Evolutionary conservation across 2,797 vertebrate species (phyloP), one percentile per base, ranked within the genome.

Genomic region (Acrossocheilus fasciatus): DNA sequence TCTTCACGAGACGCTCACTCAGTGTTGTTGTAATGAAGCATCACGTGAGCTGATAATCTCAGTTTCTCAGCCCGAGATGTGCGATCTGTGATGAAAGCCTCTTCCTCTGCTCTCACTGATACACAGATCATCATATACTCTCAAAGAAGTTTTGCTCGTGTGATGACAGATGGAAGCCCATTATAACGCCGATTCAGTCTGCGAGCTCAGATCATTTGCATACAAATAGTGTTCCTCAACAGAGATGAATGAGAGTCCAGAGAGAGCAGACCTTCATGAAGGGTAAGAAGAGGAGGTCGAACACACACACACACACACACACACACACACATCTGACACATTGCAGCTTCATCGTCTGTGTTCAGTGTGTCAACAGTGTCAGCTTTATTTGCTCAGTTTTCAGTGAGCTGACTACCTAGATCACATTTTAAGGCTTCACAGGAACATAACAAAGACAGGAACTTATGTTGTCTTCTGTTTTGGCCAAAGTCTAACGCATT

Each of bases 201-300:
- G 72, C 3, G 2, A 79, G 64, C 26, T 12, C 75, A 59, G 77
- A 59, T 30, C 39, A 86, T 84, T 84, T 84, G 59, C 82, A 84
- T 84, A 84, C 82, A 76, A 52, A 84, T 66, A 76, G 72, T 68
- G 73, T 41, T 52, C 43, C 72, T 52, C 57, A 76, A 76, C 82
- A 84, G 59, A 76, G 82, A 84, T 36, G 59, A 84, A 64, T 26
- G 72, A 76, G 82, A 62, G 26, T 18, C 78, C n/a, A 6, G 50
- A 43, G 36, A 82, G 39, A 39, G 15, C 80, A 41, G n/a, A 82
- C 45, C 43, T 64, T 66, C 15, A 30, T 50, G 57, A 84, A 64
- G 72, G 70, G 34, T 57, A 72, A 47, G 15, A 20, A 66, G 59
- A 80, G 59, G 20, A 34, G 64, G n/a, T 26, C 6, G 23, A 73